Evolutionary conservation across 2,888 invertebrate species (phyloP).

Genomic region (Eledona agricola): DNA sequence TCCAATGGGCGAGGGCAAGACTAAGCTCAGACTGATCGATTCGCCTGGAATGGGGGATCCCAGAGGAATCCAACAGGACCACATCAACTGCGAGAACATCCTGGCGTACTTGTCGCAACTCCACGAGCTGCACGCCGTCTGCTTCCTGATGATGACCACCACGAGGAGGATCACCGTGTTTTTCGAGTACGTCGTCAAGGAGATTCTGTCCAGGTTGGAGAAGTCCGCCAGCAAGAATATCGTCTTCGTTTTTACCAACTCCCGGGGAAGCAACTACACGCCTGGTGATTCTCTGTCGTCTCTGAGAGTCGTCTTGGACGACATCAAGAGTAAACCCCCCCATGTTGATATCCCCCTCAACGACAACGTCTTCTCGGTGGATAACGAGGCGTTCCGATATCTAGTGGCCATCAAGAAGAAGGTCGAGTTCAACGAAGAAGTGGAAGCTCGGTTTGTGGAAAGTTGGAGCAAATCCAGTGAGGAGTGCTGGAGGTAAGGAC

Average conservation of each 20-base stretch:
- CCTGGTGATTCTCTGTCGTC: constrained; percentile 50
- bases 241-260: constrained; percentile 52
- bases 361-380: constrained; percentile 50
- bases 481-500: constrained; percentile 36
- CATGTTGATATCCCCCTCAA: constrained; percentile 43
- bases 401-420: constrained; percentile 44
- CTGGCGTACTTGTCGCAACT: constrained; percentile 46
- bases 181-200: constrained; percentile 52
- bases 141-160: constrained; percentile 49
- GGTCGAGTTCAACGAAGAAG: constrained; percentile 38
- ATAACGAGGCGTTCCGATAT: constrained; percentile 52
- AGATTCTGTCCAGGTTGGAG: constrained; percentile 51
- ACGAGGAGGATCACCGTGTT: constrained; percentile 45
- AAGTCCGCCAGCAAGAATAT: constrained; percentile 50
- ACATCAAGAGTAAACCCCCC: constrained; percentile 38
- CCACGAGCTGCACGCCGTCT: constrained; percentile 49
- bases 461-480: constrained; percentile 47
- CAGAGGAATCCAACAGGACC: constrained; percentile 45
- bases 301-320: constrained; percentile 41
- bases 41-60: constrained; percentile 52
- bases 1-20: constrained; percentile 37
- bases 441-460: constrained; percentile 38
- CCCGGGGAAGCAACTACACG: constrained; percentile 47
- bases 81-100: constrained; percentile 46
- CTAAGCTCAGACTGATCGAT: constrained; percentile 50